Evolutionary conservation across 2,888 invertebrate species (phyloP).

Genomic region (Lamproptera curius): DNA sequence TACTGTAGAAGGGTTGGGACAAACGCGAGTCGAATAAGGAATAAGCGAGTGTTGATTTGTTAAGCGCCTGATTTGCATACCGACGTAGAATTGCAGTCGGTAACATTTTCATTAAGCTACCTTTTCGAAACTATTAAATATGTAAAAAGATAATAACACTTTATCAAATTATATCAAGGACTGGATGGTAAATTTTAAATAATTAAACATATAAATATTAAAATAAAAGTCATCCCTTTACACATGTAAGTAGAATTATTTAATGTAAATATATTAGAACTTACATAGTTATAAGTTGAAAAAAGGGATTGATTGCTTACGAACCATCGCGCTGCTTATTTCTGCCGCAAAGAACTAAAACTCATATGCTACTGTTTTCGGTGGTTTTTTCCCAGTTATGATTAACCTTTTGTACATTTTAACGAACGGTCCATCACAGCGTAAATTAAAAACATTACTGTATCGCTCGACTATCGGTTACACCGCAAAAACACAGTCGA

Average conservation of each 20-base stretch:
- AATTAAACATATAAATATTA: no score
- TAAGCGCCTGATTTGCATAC: constrained; percentile 53
- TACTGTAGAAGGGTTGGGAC: constrained; percentile 62
- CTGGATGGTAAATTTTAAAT: no score
- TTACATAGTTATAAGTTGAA: no score
- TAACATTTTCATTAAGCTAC: constrained; percentile 1
- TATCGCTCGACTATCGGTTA: constrained; percentile 2
- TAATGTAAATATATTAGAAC: no score
- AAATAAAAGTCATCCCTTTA: no score
- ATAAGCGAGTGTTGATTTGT: constrained; percentile 60
- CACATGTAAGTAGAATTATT: no score
- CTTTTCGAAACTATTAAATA: neutral
- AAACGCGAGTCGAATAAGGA: constrained; percentile 54
- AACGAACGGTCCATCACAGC: neutral
- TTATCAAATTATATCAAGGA: no score
- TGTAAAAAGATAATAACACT: neutral
- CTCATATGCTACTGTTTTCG: no score
- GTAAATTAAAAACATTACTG: constrained; percentile 13
- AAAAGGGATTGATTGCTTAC: no score
- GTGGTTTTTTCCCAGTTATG: no score
- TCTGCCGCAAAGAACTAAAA: no score
- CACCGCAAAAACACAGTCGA: constrained; percentile 12
- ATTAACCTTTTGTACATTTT: neutral
- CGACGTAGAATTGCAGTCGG: constrained; percentile 34
- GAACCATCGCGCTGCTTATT: no score